A percentile compares a stretch with the other conserved stretches of the same genome.
Evolutionary conservation across 2,797 vertebrate genomes (phyloP).

Genomic region (Typhlichthys subterraneus): DNA sequence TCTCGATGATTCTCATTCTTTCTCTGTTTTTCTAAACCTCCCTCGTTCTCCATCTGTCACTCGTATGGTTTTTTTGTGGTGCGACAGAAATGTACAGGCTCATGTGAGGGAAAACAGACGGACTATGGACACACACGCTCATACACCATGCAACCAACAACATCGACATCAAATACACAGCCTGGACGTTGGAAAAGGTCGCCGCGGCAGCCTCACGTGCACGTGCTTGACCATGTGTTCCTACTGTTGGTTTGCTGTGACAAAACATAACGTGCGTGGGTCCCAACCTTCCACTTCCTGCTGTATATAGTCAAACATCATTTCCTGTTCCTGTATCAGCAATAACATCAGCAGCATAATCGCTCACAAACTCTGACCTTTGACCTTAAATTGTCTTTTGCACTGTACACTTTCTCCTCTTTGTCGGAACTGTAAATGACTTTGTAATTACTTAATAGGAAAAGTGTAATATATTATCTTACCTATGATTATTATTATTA

Average conservation of each 20-base stretch:
- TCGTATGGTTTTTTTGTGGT: constrained; percentile 41
- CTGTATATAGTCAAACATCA: constrained; percentile 24
- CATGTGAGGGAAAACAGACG: neutral
- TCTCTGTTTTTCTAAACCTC: constrained; percentile 37
- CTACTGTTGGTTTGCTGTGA: constrained; percentile 41
- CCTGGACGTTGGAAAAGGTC: constrained; percentile 37
- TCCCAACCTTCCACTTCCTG: constrained; percentile 35
- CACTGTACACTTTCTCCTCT: neutral
- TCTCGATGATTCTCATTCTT: constrained; percentile 50
- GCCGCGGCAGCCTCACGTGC: constrained; percentile 23
- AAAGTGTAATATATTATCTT: neutral
- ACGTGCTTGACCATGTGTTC: constrained; percentile 43
- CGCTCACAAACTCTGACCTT: constrained; percentile 12
- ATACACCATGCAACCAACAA: too few species aligned
- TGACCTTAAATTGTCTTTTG: constrained; percentile 17
- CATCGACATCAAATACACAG: constrained; percentile 8
- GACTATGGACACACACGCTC: neutral
- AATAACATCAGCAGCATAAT: constrained; percentile 24
- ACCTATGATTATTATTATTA: too few species aligned
- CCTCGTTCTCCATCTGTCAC: neutral
- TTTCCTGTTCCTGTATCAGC: constrained; percentile 35
- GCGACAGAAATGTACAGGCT: constrained; percentile 12
- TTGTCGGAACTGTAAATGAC: too few species aligned
- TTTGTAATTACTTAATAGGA: neutral
- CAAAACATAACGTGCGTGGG: constrained; percentile 25